phyloP scores from a whole-genome alignment of 2,113 vertebrate species.

The Notarius quadriscutis region DNA sequence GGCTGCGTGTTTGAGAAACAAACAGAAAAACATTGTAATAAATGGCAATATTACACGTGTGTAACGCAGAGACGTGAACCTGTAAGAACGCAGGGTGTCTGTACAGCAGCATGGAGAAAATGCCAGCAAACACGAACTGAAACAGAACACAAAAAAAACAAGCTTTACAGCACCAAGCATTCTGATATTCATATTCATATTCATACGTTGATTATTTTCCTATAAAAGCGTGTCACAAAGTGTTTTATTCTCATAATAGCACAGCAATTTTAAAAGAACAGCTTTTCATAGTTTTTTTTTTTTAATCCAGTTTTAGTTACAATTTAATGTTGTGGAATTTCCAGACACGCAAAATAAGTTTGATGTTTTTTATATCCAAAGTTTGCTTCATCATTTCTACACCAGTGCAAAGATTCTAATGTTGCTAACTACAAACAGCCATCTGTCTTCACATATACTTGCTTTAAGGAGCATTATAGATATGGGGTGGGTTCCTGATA shows the following conservation, averaged over 20 bases:
- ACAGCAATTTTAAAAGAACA: no score
- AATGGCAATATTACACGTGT: not conserved
- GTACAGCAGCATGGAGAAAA: slow-evolving; percentile 62
- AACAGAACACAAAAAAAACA: not conserved
- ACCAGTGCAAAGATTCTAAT: not conserved
- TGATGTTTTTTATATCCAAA: not conserved
- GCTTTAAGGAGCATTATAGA: not conserved
- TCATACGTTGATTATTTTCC: no score
- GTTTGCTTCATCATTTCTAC: not conserved
- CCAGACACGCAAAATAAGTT: no score
- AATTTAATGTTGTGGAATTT: no score
- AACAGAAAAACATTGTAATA: not conserved
- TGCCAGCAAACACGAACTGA: slow-evolving; percentile 68
- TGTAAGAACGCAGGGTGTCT: slow-evolving; percentile 62
- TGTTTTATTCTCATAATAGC: no score
- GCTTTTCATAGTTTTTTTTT: not conserved
- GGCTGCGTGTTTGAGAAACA: not conserved
- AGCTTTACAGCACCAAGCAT: not conserved
- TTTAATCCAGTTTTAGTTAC: no score
- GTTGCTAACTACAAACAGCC: no score
- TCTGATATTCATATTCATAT: no score
- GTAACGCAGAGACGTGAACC: slow-evolving; percentile 48
- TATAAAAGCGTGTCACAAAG: no score
- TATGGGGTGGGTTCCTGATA: no score
- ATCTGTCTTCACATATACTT: no score